Conservation (phyloP, 1,140 invertebrate species). For the Matsumurasca onukii region DNA sequence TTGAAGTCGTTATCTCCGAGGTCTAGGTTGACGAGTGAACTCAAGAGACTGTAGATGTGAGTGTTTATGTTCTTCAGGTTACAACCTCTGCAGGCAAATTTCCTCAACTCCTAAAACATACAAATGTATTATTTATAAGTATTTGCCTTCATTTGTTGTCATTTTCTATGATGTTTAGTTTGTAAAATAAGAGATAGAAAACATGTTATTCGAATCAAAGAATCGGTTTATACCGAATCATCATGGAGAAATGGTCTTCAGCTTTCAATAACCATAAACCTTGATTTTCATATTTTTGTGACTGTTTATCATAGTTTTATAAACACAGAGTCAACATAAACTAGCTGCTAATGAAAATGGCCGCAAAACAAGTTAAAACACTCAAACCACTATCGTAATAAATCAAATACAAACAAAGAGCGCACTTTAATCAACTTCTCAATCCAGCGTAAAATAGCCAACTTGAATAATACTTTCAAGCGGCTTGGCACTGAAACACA, state of each 20-base stretch:
- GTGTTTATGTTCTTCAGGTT: conserved; percentile 70
- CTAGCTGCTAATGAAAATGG: no score
- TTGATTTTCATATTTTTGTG: background rate
- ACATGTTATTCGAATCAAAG: background rate
- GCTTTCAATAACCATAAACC: background rate
- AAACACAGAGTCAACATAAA: no score
- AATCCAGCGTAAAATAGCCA: no score
- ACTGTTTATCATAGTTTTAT: no score
- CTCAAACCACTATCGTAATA: no score
- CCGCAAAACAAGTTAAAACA: no score
- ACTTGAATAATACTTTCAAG: no score
- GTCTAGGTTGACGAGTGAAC: conserved; percentile 67
- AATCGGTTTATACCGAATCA: background rate
- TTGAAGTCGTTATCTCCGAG: conserved; percentile 76
- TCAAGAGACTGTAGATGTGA: conserved; percentile 70
- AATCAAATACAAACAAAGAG: no score
- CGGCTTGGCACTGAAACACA: no score
- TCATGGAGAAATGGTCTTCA: background rate
- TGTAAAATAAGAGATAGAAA: background rate
- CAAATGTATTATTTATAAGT: conserved; percentile 22
- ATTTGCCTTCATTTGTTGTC: no score
- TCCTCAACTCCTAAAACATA: conserved; percentile 60
- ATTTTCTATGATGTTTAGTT: no score
- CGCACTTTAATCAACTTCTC: no score
- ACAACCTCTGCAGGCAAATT: conserved; percentile 67